Percentiles rank a stretch among this genome's conserved stretches.
Evolutionary conservation across 2,888 invertebrate species (phyloP).

Genomic region (Sympetrum striolatum): DNA sequence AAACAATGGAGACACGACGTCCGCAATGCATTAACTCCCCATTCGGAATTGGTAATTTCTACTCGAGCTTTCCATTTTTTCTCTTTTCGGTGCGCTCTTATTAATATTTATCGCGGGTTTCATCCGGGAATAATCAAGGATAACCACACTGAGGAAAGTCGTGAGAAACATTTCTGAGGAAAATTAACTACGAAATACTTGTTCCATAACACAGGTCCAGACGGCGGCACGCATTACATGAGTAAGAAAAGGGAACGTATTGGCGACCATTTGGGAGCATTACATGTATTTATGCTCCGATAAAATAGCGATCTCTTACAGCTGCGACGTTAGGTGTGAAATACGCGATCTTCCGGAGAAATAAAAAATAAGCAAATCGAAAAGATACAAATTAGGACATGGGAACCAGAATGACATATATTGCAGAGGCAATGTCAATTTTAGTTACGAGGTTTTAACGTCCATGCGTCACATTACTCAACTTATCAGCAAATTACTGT

Average conservation of each 20-base stretch:
- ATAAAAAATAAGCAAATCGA: too few relatives aligned
- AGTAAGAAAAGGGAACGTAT: not conserved
- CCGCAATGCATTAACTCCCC: not conserved
- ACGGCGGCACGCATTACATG: not conserved
- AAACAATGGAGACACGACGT: not conserved
- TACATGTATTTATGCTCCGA: too few relatives aligned
- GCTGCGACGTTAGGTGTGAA: too few relatives aligned
- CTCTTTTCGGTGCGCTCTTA: slow-evolving; percentile 1
- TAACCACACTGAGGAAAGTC: slow-evolving; percentile 1
- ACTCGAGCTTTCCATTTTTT: not conserved
- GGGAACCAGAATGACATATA: too few relatives aligned
- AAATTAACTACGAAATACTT: not conserved
- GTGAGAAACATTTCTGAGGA: not conserved
- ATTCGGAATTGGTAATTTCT: slow-evolving; percentile 34
- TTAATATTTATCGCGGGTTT: slow-evolving; percentile 34
- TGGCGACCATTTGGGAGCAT: too few relatives aligned
- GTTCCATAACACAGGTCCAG: not conserved
- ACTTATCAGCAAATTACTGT: too few relatives aligned
- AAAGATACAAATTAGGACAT: too few relatives aligned
- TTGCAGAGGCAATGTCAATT: too few relatives aligned
- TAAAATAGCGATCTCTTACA: too few relatives aligned
- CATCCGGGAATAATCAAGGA: slow-evolving; percentile 3
- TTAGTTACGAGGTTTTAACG: too few relatives aligned
- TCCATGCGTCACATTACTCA: too few relatives aligned
- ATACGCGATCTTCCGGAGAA: too few relatives aligned